Percentiles rank a stretch among this genome's conserved stretches.
phyloP scores from a whole-genome alignment of 2,888 invertebrate genomes.

The Seladonia tumulorum region DNA sequence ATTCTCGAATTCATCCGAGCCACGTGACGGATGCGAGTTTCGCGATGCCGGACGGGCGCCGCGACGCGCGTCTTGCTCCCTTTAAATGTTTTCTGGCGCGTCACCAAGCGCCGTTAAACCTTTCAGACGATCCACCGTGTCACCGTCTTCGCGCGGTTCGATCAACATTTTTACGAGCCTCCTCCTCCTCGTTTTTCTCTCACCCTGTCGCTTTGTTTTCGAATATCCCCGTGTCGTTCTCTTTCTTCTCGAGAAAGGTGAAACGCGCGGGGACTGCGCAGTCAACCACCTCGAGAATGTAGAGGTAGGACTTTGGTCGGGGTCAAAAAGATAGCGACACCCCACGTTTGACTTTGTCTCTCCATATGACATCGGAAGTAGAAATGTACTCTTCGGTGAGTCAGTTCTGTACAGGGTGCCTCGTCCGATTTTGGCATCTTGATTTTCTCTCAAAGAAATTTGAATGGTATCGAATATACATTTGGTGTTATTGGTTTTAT shows the following conservation, averaged over 20 bases:
- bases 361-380: no score
- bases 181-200: neutral
- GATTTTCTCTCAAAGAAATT: no score
- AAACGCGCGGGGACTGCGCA: constrained; percentile 17
- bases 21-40: constrained; percentile 63
- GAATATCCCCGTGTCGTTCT: neutral
- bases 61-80: constrained; percentile 47
- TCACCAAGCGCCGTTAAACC: constrained; percentile 62
- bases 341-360: no score
- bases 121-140: constrained; percentile 50
- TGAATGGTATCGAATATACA: no score
- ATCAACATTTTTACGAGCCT: constrained; percentile 34
- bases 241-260: constrained; percentile 33
- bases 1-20: constrained; percentile 63
- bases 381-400: no score
- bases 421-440: no score
- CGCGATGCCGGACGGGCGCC: constrained; percentile 50
- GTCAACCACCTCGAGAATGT: constrained; percentile 14
- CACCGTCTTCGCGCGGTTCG: constrained; percentile 37
- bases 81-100: constrained; percentile 66
- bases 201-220: neutral
- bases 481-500: no score
- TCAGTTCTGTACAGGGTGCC: no score
- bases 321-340: no score
- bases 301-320: neutral